Percentiles rank a stretch among this genome's conserved stretches.
phyloP scores from a whole-genome alignment of 2,888 invertebrate species.

The Aethes cnicana region DNA sequence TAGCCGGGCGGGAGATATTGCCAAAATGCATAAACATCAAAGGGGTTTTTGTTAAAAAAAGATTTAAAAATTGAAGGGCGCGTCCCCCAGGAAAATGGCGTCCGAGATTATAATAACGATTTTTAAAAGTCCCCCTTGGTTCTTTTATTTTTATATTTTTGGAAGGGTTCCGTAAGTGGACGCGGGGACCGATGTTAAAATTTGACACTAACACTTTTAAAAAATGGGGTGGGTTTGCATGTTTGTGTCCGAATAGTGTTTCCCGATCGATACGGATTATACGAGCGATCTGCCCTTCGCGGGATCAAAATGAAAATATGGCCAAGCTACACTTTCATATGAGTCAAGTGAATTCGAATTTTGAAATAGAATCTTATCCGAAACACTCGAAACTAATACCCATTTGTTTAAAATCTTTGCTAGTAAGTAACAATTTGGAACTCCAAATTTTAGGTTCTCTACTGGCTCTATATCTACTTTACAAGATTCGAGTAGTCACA shows the following conservation, averaged over 20 bases:
- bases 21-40: constrained; percentile 79
- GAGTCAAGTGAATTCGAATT: neutral
- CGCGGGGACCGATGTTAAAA: constrained; percentile 67
- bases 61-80: constrained; percentile 80
- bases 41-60: constrained; percentile 77
- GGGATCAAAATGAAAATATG: constrained; percentile 9
- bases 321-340: constrained; percentile 7
- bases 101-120: constrained; percentile 83
- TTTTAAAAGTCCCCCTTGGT: constrained; percentile 73
- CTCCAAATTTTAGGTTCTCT: too few relatives aligned
- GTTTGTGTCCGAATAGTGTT: constrained; percentile 42
- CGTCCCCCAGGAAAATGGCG: constrained; percentile 77
- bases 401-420: too few relatives aligned
- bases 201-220: constrained; percentile 71
- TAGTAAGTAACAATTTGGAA: too few relatives aligned
- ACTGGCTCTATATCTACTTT: too few relatives aligned
- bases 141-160: constrained; percentile 59
- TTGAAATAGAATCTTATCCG: neutral
- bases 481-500: too few relatives aligned
- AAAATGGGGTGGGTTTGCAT: constrained; percentile 66
- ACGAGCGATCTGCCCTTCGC: constrained; percentile 9
- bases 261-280: constrained; percentile 26
- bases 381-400: too few relatives aligned
- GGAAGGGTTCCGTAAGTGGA: constrained; percentile 76
- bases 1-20: constrained; percentile 74